A percentile compares a stretch with the other conserved stretches of the same genome.
Evolutionary conservation across 2,797 vertebrate species (phyloP).

Genomic region (Myotis pilosus): DNA sequence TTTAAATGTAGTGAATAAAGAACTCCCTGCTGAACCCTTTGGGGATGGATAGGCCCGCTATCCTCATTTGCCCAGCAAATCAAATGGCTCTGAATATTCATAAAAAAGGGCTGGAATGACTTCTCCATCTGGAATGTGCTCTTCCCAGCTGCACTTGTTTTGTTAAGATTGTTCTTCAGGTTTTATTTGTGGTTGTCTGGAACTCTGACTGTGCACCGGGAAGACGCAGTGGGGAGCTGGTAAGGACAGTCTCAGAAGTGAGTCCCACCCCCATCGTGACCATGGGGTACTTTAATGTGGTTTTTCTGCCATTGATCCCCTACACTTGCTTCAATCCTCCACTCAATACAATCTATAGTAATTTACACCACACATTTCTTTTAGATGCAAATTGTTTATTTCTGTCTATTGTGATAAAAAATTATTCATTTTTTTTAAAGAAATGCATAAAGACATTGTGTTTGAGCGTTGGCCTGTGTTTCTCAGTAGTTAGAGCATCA

Average conservation of each 20-base stretch:
- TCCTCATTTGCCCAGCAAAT: constrained; percentile 48
- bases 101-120: background rate
- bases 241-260: background rate
- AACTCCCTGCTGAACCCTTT: background rate
- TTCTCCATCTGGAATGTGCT: background rate
- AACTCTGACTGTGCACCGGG: background rate
- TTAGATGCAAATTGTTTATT: constrained; percentile 37
- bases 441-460: background rate
- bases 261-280: background rate
- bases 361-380: background rate
- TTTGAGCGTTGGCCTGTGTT: background rate
- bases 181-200: background rate
- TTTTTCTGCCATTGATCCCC: background rate
- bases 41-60: background rate
- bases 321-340: background rate
- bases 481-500: too few species aligned
- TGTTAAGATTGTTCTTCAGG: background rate
- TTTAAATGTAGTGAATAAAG: constrained; percentile 62
- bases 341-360: background rate
- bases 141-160: background rate
- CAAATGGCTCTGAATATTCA: constrained; percentile 51
- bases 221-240: background rate
- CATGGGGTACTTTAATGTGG: background rate
- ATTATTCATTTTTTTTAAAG: background rate
- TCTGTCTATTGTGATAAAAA: background rate